Conservation (phyloP, 2,113 vertebrate genomes). For the Gasterosteus nipponicus region DNA sequence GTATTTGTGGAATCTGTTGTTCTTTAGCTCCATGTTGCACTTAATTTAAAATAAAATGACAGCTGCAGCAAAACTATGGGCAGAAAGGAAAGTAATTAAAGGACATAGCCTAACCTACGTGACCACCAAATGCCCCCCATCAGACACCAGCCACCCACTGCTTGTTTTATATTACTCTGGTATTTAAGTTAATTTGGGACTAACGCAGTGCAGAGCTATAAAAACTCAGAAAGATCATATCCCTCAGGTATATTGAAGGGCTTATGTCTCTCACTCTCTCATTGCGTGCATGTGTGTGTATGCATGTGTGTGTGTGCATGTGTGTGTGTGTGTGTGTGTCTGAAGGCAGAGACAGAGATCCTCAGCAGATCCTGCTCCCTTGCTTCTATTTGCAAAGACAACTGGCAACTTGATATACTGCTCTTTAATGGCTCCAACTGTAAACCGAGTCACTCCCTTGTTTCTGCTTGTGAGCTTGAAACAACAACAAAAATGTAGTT, state of each 20-base stretch:
- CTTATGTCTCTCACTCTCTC: constrained; percentile 38
- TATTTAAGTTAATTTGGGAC: constrained; percentile 65
- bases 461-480: constrained; percentile 54
- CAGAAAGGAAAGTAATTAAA: constrained; percentile 34
- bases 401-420: constrained; percentile 76
- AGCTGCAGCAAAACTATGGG: constrained; percentile 30
- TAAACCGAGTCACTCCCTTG: constrained; percentile 69
- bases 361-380: constrained; percentile 71
- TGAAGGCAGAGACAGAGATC: constrained; percentile 73
- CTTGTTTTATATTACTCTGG: constrained; percentile 36
- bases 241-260: constrained; percentile 55
- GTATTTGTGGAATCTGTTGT: constrained; percentile 54
- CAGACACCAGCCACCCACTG: constrained; percentile 7
- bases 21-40: constrained; percentile 40
- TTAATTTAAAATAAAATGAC: constrained; percentile 37
- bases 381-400: constrained; percentile 78
- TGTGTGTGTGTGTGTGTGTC: constrained; percentile 35
- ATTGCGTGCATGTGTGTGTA: neutral
- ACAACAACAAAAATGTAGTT: constrained; percentile 24
- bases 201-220: constrained; percentile 59
- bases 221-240: constrained; percentile 67
- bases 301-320: constrained; percentile 36
- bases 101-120: constrained; percentile 32
- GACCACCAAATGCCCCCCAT: constrained; percentile 34
- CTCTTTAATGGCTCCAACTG: constrained; percentile 75